phyloP scores from a whole-genome alignment of 92 coral and sea anemone species.

The Phymanthus crucifer region DNA sequence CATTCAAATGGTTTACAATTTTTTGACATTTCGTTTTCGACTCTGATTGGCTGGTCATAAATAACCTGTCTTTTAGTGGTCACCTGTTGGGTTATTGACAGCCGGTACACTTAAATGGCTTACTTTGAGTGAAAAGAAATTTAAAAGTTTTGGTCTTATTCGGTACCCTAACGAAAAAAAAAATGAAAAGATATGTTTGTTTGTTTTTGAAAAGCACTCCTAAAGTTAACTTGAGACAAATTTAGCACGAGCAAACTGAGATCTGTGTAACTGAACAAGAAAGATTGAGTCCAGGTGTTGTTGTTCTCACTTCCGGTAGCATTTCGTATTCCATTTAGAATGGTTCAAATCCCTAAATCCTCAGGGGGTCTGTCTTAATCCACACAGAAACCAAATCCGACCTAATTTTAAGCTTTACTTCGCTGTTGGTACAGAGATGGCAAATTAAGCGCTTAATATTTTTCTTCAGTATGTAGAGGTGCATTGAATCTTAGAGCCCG shows the following conservation, averaged over 20 bases:
- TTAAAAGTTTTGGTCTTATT: neutral
- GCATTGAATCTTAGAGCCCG: neutral
- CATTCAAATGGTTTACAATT: neutral
- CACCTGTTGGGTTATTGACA: constrained; percentile 12
- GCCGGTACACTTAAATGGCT: constrained; percentile 12
- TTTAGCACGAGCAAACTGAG: neutral
- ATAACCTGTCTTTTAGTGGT: constrained; percentile 4
- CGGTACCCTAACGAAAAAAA: neutral
- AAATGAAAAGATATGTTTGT: neutral
- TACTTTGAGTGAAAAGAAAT: neutral
- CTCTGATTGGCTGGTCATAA: constrained; percentile 12
- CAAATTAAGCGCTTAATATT: neutral
- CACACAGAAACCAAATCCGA: neutral
- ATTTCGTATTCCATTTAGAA: neutral
- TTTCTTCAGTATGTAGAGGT: neutral
- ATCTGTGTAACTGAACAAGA: neutral
- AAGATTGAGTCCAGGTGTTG: neutral
- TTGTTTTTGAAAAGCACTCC: neutral
- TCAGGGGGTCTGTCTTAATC: neutral
- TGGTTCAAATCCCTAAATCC: neutral
- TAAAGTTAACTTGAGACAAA: neutral
- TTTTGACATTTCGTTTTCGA: neutral
- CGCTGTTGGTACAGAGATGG: neutral
- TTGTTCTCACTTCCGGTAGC: neutral
- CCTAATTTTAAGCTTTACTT: neutral